Conservation (phyloP, 2,888 invertebrate genomes). For the Nymphalis urticae region DNA sequence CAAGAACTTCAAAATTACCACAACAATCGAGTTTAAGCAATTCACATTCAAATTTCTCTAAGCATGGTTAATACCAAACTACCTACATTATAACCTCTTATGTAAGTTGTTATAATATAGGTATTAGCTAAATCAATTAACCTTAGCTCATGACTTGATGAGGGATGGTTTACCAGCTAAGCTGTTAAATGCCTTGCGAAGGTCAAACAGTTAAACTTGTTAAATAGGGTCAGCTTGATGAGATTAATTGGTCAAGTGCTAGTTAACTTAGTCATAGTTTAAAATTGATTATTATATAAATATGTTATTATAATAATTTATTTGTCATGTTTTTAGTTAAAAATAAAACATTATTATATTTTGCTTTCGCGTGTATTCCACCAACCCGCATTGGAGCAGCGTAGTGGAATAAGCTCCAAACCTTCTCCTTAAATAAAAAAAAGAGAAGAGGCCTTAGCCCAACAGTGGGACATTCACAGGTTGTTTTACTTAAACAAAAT, state of each 20-base stretch:
- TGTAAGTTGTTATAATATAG: background rate
- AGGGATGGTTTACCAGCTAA: constrained; percentile 27
- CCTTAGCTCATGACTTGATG: constrained; percentile 34
- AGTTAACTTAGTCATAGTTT: constrained; percentile 3
- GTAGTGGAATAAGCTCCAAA: too few relatives aligned
- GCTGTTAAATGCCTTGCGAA: constrained; percentile 36
- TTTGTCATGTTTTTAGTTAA: too few relatives aligned
- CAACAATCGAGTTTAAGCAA: background rate
- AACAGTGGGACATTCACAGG: too few relatives aligned
- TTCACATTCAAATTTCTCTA: background rate
- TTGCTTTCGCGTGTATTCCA: too few relatives aligned
- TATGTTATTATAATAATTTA: too few relatives aligned
- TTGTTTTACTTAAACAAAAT: too few relatives aligned
- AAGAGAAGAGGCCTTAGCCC: too few relatives aligned
- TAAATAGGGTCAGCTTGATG: constrained; percentile 28
- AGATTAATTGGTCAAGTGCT: constrained; percentile 23
- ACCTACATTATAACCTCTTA: too few relatives aligned
- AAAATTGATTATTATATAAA: background rate
- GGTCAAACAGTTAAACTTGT: constrained; percentile 29
- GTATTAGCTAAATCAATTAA: constrained; percentile 27
- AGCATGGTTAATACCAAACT: background rate
- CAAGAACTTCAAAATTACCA: background rate
- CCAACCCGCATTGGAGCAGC: too few relatives aligned
- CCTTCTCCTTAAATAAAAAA: too few relatives aligned
- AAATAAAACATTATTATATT: too few relatives aligned